Conservation (phyloP, 2,888 invertebrate species). For the Aplocera efformata region DNA sequence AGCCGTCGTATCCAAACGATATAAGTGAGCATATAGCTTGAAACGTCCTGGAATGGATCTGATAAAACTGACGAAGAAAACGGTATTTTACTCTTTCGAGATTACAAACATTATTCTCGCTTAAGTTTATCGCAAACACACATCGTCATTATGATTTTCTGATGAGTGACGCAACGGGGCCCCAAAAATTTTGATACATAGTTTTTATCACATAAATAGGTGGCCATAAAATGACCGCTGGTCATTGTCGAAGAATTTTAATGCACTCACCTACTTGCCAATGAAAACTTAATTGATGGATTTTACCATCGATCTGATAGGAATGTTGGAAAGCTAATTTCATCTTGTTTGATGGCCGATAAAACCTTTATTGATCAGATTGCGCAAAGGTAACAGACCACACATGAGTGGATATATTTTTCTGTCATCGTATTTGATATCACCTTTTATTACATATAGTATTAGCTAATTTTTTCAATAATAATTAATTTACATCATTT, state of each 20-base stretch:
- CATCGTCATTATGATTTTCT: slow-evolving; percentile 52
- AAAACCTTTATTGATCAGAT: slow-evolving; percentile 18
- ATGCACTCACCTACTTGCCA: slow-evolving; percentile 35
- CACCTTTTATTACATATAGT: no score
- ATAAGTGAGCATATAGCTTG: no score
- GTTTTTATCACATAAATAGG: slow-evolving; percentile 40
- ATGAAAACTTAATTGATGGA: slow-evolving; percentile 24
- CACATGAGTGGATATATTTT: not conserved
- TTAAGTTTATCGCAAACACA: slow-evolving; percentile 37
- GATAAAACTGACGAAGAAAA: no score
- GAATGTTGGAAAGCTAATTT: slow-evolving; percentile 27
- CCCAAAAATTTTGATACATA: slow-evolving; percentile 47
- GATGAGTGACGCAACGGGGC: slow-evolving; percentile 66
- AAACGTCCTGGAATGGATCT: no score
- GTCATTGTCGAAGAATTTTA: slow-evolving; percentile 43
- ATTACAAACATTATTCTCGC: no score
- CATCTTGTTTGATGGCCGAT: slow-evolving; percentile 17
- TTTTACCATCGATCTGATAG: slow-evolving; percentile 11
- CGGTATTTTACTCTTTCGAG: no score
- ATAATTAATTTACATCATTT: no score
- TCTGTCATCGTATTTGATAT: not conserved
- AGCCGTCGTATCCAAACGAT: no score
- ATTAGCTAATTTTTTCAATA: no score
- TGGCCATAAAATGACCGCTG: slow-evolving; percentile 50
- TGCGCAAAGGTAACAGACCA: slow-evolving; percentile 1